Base-by-base conservation (phyloP, 2,113 vertebrate genomes). In the Tylochromis polylepis region DNA sequence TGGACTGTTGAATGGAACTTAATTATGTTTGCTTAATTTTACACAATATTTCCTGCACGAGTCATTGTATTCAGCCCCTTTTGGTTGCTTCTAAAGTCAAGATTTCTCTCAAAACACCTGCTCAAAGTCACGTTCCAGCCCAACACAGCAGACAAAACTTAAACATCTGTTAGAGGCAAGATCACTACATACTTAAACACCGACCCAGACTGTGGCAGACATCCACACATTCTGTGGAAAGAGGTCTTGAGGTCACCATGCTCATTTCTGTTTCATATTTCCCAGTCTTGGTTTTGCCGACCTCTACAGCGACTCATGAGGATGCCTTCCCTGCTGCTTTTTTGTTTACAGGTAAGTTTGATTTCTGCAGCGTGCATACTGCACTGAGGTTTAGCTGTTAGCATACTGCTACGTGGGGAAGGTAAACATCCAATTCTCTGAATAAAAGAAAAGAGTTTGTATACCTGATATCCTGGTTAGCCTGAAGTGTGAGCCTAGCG, bases 381-480 rank as follows among this genome's bases (percentile, higher is more conserved):
- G 81, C 87, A 55, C 81, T 92, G 94, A 95, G 94, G 94, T 95
- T 92, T 88, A 92, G 82, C 89, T 75, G 85, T 94, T 92, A 94
- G 86, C 91, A 9, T 84, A 86, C 87, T 93, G 94, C 94, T 95
- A 93, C 90, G 84, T 81, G 86, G 75, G 86, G 65, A 89, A 89
- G 59, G 88, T 90, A 83, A 91, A 82, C 70, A 43, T 90, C 86
- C 51, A 65, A 79, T 85, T 85, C 53, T 84, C 72, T 49, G 56
- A 77, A 86, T 53, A 75, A 65, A 90, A 65, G 31, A 81, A 80
- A 46, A 86, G 83, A 84, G 88, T 93, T 89, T 93, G 77, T 86
- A 88, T 94, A 94, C 94, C 94, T 95, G 94, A 95, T 87, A 91
- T 94, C 89, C 93, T 94, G 92, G 62, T 89, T 89, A 82, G 93